Evolutionary conservation across 2,888 invertebrate genomes (phyloP).

Genomic region (Phania funesta): DNA sequence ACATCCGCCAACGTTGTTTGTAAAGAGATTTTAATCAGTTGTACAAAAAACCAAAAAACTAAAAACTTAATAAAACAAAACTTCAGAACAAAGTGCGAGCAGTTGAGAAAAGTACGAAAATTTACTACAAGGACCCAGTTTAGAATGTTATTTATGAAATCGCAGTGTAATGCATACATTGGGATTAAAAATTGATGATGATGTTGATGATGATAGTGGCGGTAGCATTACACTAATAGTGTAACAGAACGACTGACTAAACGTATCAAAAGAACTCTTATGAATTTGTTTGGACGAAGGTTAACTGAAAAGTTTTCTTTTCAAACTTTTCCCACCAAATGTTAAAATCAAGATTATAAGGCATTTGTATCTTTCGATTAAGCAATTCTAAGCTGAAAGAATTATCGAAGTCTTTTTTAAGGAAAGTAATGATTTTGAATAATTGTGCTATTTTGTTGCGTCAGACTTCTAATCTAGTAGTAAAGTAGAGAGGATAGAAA

Average conservation of each 20-base stretch:
- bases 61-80: conserved; percentile 36
- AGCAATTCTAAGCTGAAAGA: too few relatives aligned
- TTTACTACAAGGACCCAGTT: conserved; percentile 30
- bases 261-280: conserved; percentile 9
- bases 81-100: background rate
- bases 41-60: conserved; percentile 25
- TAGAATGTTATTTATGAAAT: conserved; percentile 39
- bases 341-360: too few relatives aligned
- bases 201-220: background rate
- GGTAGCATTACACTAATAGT: conserved; percentile 4
- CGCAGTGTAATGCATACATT: conserved; percentile 40
- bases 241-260: background rate
- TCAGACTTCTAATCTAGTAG: too few relatives aligned
- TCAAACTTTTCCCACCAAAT: background rate
- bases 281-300: background rate
- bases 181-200: conserved; percentile 53
- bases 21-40: conserved; percentile 64
- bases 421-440: too few relatives aligned
- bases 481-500: too few relatives aligned
- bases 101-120: background rate
- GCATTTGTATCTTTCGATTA: too few relatives aligned
- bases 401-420: too few relatives aligned
- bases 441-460: too few relatives aligned
- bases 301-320: background rate
- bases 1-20: conserved; percentile 60